Percentiles rank a stretch among this genome's conserved stretches.
phyloP scores from a whole-genome alignment of 2,797 vertebrate genomes.

The Streptopelia turtur region DNA sequence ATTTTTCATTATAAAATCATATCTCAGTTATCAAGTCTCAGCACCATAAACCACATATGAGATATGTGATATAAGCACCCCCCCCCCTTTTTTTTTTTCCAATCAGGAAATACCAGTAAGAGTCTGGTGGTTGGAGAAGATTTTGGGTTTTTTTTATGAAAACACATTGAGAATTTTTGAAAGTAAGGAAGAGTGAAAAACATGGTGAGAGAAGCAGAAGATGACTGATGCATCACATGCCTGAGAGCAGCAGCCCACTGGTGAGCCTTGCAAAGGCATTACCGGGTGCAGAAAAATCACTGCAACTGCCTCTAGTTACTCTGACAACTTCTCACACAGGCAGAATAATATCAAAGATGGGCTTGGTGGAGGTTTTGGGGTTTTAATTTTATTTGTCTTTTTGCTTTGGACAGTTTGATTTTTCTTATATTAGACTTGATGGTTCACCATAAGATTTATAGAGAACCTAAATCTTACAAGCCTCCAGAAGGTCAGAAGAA shows the following conservation, averaged over 20 bases:
- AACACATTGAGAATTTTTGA: background rate
- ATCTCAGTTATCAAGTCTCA: conserved; percentile 42
- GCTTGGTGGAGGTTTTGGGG: background rate
- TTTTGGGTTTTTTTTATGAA: background rate
- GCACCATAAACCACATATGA: conserved; percentile 15
- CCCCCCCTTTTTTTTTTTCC: background rate
- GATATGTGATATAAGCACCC: conserved; percentile 9
- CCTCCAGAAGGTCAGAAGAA: background rate
- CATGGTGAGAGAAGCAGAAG: background rate
- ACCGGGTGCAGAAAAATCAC: background rate
- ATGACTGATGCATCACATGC: background rate
- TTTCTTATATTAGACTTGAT: background rate
- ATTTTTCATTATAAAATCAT: conserved; percentile 46
- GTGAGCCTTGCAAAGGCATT: background rate
- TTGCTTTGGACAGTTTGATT: background rate
- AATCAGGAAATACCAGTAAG: background rate
- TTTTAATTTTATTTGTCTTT: background rate
- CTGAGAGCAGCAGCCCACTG: background rate
- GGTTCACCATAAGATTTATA: background rate
- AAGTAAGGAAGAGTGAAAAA: background rate
- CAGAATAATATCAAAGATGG: background rate
- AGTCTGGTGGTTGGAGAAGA: background rate
- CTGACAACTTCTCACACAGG: background rate
- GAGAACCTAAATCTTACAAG: background rate
- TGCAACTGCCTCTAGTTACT: background rate